Evolutionary conservation across 2,113 vertebrate species (phyloP).

Genomic region (Xenopus tropicalis): UCB_Xtro_10.0 CM004451.2:88143501-88144000

Average conservation of each 20-base stretch:
- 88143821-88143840: conserved; percentile 75
- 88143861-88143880: no score
- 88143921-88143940: no score
- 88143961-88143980: no score
- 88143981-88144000: no score
- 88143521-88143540: conserved; percentile 69
- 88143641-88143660: no score
- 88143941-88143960: no score
- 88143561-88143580: conserved; percentile 17
- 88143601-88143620: conserved; percentile 59
- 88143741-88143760: conserved; percentile 78
- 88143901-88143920: no score
- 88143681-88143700: no score
- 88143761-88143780: conserved; percentile 78
- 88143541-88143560: conserved; percentile 76
- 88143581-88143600: conserved; percentile 63
- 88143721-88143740: conserved; percentile 74
- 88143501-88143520: conserved; percentile 74
- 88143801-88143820: conserved; percentile 73
- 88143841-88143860: conserved; percentile 9
- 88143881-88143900: no score
- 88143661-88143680: no score
- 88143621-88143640: not conserved
- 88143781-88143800: conserved; percentile 72
- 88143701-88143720: not conserved